Conservation (phyloP, 2,888 invertebrate species). For the Rhogogaster chlorosoma region DNA sequence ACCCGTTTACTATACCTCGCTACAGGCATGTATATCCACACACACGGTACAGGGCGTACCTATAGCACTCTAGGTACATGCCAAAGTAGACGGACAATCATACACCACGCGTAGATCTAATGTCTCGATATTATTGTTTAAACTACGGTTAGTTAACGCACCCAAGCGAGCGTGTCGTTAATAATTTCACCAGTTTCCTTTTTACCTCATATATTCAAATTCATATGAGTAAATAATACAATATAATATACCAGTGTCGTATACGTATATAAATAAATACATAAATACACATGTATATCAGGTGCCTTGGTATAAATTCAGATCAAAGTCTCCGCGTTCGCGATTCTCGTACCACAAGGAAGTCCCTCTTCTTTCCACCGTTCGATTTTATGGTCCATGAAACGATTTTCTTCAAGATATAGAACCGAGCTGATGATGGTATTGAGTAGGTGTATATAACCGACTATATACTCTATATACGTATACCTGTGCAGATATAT, state of each 20-base stretch:
- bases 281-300: neutral
- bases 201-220: neutral
- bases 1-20: neutral
- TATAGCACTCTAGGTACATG: too few species aligned
- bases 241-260: neutral
- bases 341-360: neutral
- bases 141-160: constrained; percentile 40
- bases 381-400: constrained; percentile 48
- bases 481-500: neutral
- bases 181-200: constrained; percentile 34
- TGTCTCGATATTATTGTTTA: constrained; percentile 45
- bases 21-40: neutral
- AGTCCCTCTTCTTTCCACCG: constrained; percentile 26
- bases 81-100: constrained; percentile 31
- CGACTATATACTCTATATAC: neutral
- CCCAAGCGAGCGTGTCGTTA: constrained; percentile 25
- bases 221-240: neutral
- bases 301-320: neutral
- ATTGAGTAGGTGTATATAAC: neutral
- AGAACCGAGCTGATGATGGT: neutral
- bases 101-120: constrained; percentile 6
- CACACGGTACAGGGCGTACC: neutral
- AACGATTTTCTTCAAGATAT: constrained; percentile 22
- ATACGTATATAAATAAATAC: neutral
- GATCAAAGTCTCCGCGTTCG: constrained; percentile 1